Conservation (phyloP, 2,888 invertebrate species). For the Eupithecia tripunctaria region DNA sequence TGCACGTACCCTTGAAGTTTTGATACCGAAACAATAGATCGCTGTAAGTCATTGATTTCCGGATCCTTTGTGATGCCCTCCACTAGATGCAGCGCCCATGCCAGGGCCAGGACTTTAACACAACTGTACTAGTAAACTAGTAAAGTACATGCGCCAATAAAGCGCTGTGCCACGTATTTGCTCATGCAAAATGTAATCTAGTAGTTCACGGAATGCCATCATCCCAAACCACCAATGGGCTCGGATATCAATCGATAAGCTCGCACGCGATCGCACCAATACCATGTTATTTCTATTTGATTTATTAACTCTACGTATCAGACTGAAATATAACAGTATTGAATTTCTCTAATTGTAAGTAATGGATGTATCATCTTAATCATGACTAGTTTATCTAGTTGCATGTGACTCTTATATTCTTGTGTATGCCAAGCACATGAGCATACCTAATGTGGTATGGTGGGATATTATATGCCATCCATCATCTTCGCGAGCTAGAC, state of each 20-base stretch:
- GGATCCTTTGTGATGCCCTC: neutral
- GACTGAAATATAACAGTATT: neutral
- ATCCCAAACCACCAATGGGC: neutral
- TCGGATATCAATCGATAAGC: slow-evolving; percentile 36
- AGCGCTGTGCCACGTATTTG: slow-evolving; percentile 13
- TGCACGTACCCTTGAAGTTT: neutral
- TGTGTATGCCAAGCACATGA: neutral
- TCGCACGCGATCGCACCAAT: slow-evolving; percentile 32
- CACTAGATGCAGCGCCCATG: neutral
- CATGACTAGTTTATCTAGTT: neutral
- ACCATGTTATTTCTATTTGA: slow-evolving; percentile 18
- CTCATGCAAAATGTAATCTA: slow-evolving; percentile 34
- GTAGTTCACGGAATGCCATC: slow-evolving; percentile 27
- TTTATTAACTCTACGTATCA: slow-evolving; percentile 16
- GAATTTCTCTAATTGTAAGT: slow-evolving; percentile 2
- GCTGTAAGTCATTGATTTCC: neutral
- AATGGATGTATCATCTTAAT: neutral
- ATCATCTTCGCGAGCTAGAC: slow-evolving; percentile 10
- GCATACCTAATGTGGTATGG: neutral
- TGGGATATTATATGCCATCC: neutral
- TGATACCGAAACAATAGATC: neutral
- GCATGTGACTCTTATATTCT: neutral
- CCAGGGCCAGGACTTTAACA: neutral
- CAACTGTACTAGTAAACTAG: slow-evolving; percentile 13
- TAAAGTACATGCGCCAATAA: slow-evolving; percentile 21